Evolutionary conservation across 2,888 invertebrate species (phyloP), one percentile per base, ranked within the genome.

Genomic region (Cheilosia urbana): DNA sequence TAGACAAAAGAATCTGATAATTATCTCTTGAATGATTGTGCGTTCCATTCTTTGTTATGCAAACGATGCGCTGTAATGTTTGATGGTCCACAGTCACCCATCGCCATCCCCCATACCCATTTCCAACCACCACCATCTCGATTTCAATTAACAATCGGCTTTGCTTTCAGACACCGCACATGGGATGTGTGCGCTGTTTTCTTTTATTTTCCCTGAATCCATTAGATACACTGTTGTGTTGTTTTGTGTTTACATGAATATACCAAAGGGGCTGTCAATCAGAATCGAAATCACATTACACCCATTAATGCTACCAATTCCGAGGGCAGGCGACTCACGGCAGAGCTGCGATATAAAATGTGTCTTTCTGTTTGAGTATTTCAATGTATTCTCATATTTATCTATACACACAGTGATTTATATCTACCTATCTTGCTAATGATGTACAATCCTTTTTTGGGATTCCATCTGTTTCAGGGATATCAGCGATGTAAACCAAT

Each of bases 201-300:
- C 40, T 75, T 80, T 75, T 53, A 47, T 73, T 57, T 53, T 27
- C 37, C 17, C 51, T 47, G 57, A 40, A 76, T 82, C 65, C 75
- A 79, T 79, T 63, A 75, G 72, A 72, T 78, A 72, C 53, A 42
- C 63, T 58, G 49, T 34, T 51, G 58, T 49, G 19, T 42, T 51
- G 58, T 49, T n/a, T 42, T 79, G 42, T 80, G 76, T 76, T 83
- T 73, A 73, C 72, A 73, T 78, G 68, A 73, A 51, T 68, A 69
- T 73, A 69, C 55, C 63, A 69, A 65, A 62, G 73, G 73, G 83
- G 79, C 83, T 84, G 79, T 84, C 79, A 84, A 84, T 84, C 83
- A 84, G 79, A 75, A 84, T 84, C 69, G 83, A 84, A 79, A 84
- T 84, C 83, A 84, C 79, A 84, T 79, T 84, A 84, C 79, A 79